A percentile compares a stretch with the other conserved stretches of the same genome.
Evolutionary conservation across 2,888 invertebrate genomes (phyloP).

Genomic region (Stenodera caucasica): DNA sequence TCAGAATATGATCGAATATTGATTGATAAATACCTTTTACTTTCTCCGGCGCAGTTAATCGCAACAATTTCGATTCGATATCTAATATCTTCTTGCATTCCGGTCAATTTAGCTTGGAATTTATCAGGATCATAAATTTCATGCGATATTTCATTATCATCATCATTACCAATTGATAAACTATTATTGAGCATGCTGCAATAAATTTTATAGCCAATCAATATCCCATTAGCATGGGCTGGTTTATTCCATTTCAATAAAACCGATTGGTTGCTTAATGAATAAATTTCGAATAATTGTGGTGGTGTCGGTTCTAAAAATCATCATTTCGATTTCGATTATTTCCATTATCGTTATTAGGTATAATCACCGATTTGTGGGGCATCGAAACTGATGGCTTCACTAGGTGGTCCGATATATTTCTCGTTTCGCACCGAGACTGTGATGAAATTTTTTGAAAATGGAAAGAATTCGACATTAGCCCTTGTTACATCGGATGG

Average conservation of each 20-base stretch:
- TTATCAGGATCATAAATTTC: constrained; percentile 39
- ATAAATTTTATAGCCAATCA: constrained; percentile 46
- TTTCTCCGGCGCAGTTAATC: constrained; percentile 48
- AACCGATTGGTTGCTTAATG: constrained; percentile 41
- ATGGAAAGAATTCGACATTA: constrained; percentile 46
- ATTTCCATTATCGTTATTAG: not conserved
- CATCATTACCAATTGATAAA: not conserved
- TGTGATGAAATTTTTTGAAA: constrained; percentile 47
- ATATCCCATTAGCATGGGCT: constrained; percentile 42
- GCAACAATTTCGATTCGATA: constrained; percentile 44
- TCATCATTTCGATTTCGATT: not conserved
- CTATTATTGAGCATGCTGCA: constrained; percentile 40
- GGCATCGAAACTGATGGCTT: constrained; percentile 45
- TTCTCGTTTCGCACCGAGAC: constrained; percentile 47
- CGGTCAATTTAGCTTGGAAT: constrained; percentile 44
- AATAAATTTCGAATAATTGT: constrained; percentile 40
- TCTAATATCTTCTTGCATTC: constrained; percentile 38
- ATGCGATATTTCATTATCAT: constrained; percentile 14
- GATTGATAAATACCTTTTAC: constrained; percentile 37
- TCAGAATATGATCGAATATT: not conserved
- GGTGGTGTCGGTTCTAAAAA: constrained; percentile 44
- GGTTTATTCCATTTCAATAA: constrained; percentile 46
- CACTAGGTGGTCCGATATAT: constrained; percentile 47
- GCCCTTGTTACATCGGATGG: constrained; percentile 42
- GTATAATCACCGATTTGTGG: constrained; percentile 43